Conservation (phyloP, 2,888 invertebrate genomes). For the Leucania comma region DNA sequence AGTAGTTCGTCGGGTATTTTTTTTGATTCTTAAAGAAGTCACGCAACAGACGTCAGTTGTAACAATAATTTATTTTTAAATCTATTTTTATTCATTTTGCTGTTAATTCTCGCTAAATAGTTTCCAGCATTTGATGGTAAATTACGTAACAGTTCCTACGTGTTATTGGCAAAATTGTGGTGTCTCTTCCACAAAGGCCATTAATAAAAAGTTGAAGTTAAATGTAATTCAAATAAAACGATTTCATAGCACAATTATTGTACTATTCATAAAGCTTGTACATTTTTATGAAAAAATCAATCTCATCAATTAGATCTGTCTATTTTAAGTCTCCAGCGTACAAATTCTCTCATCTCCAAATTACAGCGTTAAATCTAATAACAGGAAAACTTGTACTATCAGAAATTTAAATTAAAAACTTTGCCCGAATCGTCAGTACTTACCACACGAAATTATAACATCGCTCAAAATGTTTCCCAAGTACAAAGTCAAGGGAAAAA, state of each 20-base stretch:
- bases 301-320: background rate
- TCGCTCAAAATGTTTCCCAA: conserved; percentile 61
- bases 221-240: background rate
- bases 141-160: too few relatives aligned
- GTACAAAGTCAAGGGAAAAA: conserved; percentile 64
- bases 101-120: too few relatives aligned
- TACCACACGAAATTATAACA: conserved; percentile 62
- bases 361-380: conserved; percentile 43
- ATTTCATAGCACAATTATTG: background rate
- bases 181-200: too few relatives aligned
- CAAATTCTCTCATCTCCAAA: conserved; percentile 17
- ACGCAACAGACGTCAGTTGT: background rate
- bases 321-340: background rate
- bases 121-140: too few relatives aligned
- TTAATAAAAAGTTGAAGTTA: too few relatives aligned
- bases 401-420: conserved; percentile 62
- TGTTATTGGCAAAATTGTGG: too few relatives aligned
- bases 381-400: conserved; percentile 51
- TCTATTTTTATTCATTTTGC: too few relatives aligned
- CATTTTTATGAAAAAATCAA: background rate
- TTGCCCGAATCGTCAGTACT: conserved; percentile 42
- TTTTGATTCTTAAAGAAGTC: conserved; percentile 18
- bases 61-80: background rate
- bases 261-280: too few relatives aligned
- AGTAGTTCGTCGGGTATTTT: background rate